Base-by-base conservation (phyloP, 2,113 vertebrate genomes). In the Silurus glanis region DNA sequence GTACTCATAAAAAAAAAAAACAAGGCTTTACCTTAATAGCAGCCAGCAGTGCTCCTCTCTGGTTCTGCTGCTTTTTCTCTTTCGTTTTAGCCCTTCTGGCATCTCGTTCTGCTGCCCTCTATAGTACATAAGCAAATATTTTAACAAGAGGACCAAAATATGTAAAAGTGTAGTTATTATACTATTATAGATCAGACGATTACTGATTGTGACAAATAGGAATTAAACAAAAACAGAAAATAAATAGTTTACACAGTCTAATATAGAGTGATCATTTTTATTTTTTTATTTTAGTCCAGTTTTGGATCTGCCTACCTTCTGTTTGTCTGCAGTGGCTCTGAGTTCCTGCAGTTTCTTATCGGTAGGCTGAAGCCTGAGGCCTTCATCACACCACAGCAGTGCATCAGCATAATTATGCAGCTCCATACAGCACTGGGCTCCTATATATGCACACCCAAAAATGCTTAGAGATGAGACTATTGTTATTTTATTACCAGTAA, bases 311-410 rank as follows among this genome's bases (percentile, higher is more conserved):
- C 21, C 49, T 86, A 80, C 78, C 78, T 80, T 97, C 28, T 96
- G 91, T 90, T 94, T 97, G 91, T 98, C 96, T 79, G 98, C 97
- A 87, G 95, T 93, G 25, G 92, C 87, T 93, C 97, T 95, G 3
- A 94, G 88, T 92, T 98, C 97, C 92, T 93, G 89, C 37, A 99
- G 95, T 84, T 97, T 98, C 91, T 95, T 97, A 87, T 99, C 97
- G 23, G 91, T 94, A 2, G 96, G 92, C 88, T 97, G 91, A 82
- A 94, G 90, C 69, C 83, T 90, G 61, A 99, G 95, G n/a, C 97
- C 98, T 8, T 97, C 96, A 0, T 99, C 96, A 69, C 98, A 99
- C 97, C 97, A 99, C 19, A 90, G 94, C 88, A 97, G 37, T 0
- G 96, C 96, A 82, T 96, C 96, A 0, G 91, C 85, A 89, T 96